Conservation (phyloP, 2,888 invertebrate genomes). For the Crioceris asparagi region DNA sequence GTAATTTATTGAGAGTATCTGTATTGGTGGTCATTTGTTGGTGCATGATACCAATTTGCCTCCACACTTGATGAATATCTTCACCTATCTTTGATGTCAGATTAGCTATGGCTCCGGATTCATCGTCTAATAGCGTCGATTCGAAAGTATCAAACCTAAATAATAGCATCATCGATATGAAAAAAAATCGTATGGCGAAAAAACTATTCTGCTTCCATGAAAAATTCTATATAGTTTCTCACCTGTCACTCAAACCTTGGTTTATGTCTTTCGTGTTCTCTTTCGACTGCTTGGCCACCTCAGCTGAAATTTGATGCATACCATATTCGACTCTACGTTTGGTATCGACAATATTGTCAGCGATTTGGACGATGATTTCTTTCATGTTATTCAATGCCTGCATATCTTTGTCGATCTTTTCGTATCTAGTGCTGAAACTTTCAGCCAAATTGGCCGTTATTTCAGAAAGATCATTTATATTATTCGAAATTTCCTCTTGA, state of each 20-base stretch:
- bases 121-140: conserved; percentile 56
- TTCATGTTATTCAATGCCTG: conserved; percentile 60
- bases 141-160: conserved; percentile 60
- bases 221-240: too few relatives aligned
- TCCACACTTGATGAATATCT: conserved; percentile 79
- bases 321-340: conserved; percentile 78
- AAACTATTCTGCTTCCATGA: too few relatives aligned
- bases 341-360: conserved; percentile 73
- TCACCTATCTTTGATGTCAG: conserved; percentile 65
- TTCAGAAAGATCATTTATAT: conserved; percentile 35
- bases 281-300: conserved; percentile 60
- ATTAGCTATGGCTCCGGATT: conserved; percentile 60
- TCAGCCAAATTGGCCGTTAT: conserved; percentile 49
- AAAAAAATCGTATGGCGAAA: neutral
- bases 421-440: conserved; percentile 43
- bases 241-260: conserved; percentile 53
- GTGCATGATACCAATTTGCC: conserved; percentile 83
- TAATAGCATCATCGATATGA: neutral
- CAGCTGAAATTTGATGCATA: conserved; percentile 68
- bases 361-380: conserved; percentile 67
- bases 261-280: conserved; percentile 55
- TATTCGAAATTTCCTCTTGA: conserved; percentile 25
- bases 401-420: conserved; percentile 42
- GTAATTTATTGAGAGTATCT: conserved; percentile 61
- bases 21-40: conserved; percentile 70